Base-by-base conservation (phyloP, 2,797 vertebrate species). In the Parotocinclus haroldoi region DNA sequence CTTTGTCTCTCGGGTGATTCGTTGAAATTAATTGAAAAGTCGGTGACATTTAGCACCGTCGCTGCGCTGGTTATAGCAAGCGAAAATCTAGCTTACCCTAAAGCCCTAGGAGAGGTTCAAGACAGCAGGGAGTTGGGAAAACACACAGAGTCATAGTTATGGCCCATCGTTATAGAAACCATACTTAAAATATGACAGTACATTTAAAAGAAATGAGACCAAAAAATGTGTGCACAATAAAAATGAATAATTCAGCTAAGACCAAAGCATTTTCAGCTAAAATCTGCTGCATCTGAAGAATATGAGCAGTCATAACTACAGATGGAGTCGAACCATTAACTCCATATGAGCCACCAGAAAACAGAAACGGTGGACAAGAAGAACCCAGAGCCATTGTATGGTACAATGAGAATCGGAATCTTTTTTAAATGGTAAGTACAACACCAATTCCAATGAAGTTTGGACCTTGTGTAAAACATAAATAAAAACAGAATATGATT, bases 1-100 rank as follows among this genome's bases (percentile, higher is more conserved):
- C 49, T 65, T 71, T 65, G 70, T 73, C 73, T 64, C 64, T 1
- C 49, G 60, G 73, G 53, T 78, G 71, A 73, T 78, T 76, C 63
- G 76, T 73, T 68, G 73, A 71, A 71, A 73, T 78, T 71, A 76
- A 78, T 76, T 76, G 71, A 73, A 78, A 78, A 76, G 71, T 70
- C 49, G 10, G 68, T 78, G 76, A 76, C 76, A 78, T 78, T 76
- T 78, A 56, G 38, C 68, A 59, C 63, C 44, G 51, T 59, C 58
- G 39, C 60, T 36, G 52, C 58, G 67, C 18, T 27, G 54, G 61
- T 56, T n/a, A 59, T 68, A 64, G 68, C 40, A 63, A 16, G 39
- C 16, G 37, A 68, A 44, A 62, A 65, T 65, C 65, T 71, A 49
- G 12, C 49, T 39, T 40, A 45, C 27, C 11, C 18, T 58, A 52